Conservation (phyloP, 2,797 vertebrate species). For the Lithobates pipiens region DNA sequence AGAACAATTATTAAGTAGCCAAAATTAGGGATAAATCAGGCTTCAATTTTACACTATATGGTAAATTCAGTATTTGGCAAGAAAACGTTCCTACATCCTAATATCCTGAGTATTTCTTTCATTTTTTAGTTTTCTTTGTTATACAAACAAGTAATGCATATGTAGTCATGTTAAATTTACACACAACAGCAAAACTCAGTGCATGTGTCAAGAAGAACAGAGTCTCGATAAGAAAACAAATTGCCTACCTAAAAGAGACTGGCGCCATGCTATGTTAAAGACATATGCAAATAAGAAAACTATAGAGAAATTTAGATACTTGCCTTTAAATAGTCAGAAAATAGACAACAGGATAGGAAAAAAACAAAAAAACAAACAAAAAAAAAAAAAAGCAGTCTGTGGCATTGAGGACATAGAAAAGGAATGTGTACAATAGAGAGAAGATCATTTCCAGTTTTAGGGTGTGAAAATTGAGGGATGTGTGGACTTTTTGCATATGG, state of each 20-base stretch:
- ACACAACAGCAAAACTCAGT: slow-evolving; percentile 74
- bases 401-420: slow-evolving; percentile 89
- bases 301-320: slow-evolving; percentile 6
- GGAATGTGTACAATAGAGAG: slow-evolving; percentile 92
- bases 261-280: background rate
- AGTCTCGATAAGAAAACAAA: slow-evolving; percentile 75
- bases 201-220: slow-evolving; percentile 84
- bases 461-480: slow-evolving; percentile 88
- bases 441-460: slow-evolving; percentile 87
- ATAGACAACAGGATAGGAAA: slow-evolving; percentile 84
- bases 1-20: slow-evolving; percentile 20
- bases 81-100: slow-evolving; percentile 79
- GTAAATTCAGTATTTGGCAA: slow-evolving; percentile 85
- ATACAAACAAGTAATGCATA: slow-evolving; percentile 80
- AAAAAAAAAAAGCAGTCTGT: slow-evolving; percentile 72
- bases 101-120: slow-evolving; percentile 83
- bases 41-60: slow-evolving; percentile 78
- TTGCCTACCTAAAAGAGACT: slow-evolving; percentile 77
- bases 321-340: slow-evolving; percentile 80
- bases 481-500: slow-evolving; percentile 97
- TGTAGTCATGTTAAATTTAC: slow-evolving; percentile 79
- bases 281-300: background rate
- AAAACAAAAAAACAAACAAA: slow-evolving; percentile 49
- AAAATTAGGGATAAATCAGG: slow-evolving; percentile 72
- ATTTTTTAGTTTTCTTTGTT: slow-evolving; percentile 75